Percentiles rank a stretch among this genome's conserved stretches.
Evolutionary conservation across 2,888 invertebrate species (phyloP).

Genomic region (Drosophila mayaguana): DNA sequence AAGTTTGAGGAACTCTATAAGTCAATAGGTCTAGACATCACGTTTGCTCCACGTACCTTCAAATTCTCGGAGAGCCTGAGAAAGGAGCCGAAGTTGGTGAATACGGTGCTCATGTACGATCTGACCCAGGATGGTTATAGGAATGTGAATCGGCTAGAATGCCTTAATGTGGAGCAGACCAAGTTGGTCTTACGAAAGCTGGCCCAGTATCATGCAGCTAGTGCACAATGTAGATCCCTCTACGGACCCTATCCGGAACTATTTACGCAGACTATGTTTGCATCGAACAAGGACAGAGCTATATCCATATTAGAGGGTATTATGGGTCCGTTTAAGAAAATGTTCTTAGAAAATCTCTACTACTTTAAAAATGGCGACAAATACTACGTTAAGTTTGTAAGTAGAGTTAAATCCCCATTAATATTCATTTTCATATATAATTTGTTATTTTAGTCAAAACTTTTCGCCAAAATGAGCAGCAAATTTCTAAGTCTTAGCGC

Average conservation of each 20-base stretch:
- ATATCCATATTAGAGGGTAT: slow-evolving; percentile 49
- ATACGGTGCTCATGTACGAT: slow-evolving; percentile 80
- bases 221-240: slow-evolving; percentile 65
- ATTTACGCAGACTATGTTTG: slow-evolving; percentile 47
- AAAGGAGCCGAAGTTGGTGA: slow-evolving; percentile 55
- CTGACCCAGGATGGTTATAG: slow-evolving; percentile 70
- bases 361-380: slow-evolving; percentile 52
- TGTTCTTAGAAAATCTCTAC: slow-evolving; percentile 51
- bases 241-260: slow-evolving; percentile 67
- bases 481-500: slow-evolving; percentile 39
- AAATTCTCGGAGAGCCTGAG: slow-evolving; percentile 50
- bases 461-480: slow-evolving; percentile 54
- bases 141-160: slow-evolving; percentile 77
- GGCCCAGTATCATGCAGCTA: slow-evolving; percentile 83
- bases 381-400: slow-evolving; percentile 71
- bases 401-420: background rate
- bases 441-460: slow-evolving; percentile 38
- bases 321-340: slow-evolving; percentile 41
- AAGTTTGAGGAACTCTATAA: slow-evolving; percentile 71
- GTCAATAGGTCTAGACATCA: slow-evolving; percentile 44
- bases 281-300: slow-evolving; percentile 35
- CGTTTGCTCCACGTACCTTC: slow-evolving; percentile 62
- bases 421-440: background rate
- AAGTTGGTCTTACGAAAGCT: slow-evolving; percentile 74
- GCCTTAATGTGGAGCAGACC: slow-evolving; percentile 79